Evolutionary conservation across 37 sponge, comb jelly and placozoan species (phyloP).

Genomic region (Mnemiopsis leidyi): DNA sequence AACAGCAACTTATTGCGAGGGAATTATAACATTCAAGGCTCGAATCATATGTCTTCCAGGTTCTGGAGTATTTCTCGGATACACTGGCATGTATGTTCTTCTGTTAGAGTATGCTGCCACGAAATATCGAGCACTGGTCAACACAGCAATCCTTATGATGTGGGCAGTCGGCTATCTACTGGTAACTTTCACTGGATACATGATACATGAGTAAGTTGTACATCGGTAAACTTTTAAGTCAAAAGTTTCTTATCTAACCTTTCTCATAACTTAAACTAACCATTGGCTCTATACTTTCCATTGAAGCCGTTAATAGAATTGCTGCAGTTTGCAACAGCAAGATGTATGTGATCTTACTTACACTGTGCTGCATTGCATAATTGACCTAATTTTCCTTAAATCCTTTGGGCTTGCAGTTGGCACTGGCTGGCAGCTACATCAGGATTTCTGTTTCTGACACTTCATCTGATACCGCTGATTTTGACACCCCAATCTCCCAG

Average conservation of each 20-base stretch:
- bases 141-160: background rate
- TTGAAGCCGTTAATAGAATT: background rate
- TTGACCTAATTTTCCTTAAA: background rate
- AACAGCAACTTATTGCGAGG: no score
- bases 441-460: background rate
- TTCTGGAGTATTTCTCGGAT: background rate
- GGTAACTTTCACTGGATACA: background rate
- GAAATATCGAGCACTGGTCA: background rate
- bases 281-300: background rate
- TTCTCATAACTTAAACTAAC: background rate
- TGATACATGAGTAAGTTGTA: background rate
- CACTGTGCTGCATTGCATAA: background rate
- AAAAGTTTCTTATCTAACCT: background rate
- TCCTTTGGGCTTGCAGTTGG: background rate
- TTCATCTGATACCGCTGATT: conserved; percentile 20
- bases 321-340: background rate
- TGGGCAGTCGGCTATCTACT: background rate
- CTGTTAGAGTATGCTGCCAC: background rate
- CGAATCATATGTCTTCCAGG: no score
- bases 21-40: no score
- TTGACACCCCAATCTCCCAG: conserved; percentile 4
- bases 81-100: background rate
- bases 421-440: conserved; percentile 19
- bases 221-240: background rate
- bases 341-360: no score